phyloP scores from a whole-genome alignment of 2,797 vertebrate species.

The Poecile montanus region DNA sequence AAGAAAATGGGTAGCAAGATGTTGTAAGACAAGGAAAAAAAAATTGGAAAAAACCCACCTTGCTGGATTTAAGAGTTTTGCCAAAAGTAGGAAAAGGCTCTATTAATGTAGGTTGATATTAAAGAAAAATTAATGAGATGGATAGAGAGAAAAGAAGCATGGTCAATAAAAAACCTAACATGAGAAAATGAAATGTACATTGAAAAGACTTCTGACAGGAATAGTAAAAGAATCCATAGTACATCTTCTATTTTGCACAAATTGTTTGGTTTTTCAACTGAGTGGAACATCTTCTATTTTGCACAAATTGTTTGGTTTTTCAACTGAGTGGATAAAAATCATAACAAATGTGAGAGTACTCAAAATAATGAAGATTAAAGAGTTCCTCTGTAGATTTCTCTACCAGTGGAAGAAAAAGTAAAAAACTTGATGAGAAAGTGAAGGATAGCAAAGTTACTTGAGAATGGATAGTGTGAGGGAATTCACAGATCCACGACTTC shows the following conservation, averaged over 20 bases:
- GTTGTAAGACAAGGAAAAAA: neutral
- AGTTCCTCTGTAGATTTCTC: neutral
- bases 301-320: neutral
- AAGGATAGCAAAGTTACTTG: neutral
- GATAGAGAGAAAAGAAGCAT: neutral
- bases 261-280: too few species aligned
- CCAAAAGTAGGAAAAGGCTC: neutral
- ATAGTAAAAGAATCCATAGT: neutral
- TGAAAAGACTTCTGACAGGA: neutral
- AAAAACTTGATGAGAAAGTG: neutral
- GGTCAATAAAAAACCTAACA: neutral
- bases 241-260: neutral
- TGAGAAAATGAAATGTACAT: neutral
- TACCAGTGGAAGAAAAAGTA: neutral
- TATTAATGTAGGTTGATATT: neutral
- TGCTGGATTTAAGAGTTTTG: neutral
- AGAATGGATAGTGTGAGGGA: neutral
- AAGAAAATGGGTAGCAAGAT: neutral
- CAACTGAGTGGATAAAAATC: neutral
- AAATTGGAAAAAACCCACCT: rapidly evolving
- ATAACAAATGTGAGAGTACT: neutral
- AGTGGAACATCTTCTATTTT: neutral
- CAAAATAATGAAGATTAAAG: neutral
- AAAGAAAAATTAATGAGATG: neutral
- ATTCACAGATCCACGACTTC: neutral